These are phyloP conservation scores for Miniopterus natalensis DNA, from an alignment of 2,113 vertebrate genomes.

Conservation along the genomic window DNA sequence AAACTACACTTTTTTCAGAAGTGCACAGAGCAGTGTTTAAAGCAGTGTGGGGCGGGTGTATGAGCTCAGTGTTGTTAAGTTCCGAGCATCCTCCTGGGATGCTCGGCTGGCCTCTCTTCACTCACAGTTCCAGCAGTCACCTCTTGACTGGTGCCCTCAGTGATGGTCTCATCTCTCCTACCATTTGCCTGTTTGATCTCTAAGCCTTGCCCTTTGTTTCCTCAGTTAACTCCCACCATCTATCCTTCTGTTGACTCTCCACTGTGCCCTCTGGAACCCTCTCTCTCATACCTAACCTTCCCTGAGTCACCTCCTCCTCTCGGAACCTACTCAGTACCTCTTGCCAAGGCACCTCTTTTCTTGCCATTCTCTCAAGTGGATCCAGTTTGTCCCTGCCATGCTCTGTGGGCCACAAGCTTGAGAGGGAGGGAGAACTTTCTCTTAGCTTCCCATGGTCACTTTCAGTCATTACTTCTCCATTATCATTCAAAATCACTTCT, in stretches of 20 bases:
- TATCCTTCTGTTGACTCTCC: too few species aligned
- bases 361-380: neutral
- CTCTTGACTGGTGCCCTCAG: neutral
- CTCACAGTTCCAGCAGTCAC: neutral
- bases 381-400: neutral
- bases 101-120: neutral
- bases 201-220: neutral
- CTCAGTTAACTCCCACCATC: neutral
- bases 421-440: neutral
- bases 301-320: neutral
- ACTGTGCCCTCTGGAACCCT: neutral
- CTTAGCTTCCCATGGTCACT: neutral
- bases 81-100: neutral
- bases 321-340: neutral
- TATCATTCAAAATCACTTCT: neutral
- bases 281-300: neutral
- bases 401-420: neutral
- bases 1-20: neutral
- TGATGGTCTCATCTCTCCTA: rapidly evolving
- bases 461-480: neutral
- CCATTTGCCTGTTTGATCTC: too few species aligned
- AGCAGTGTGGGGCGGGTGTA: neutral
- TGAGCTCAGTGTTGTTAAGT: neutral
- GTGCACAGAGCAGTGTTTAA: neutral
- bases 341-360: neutral